Base-by-base conservation (phyloP, 1,140 invertebrate genomes). In the Cotesia typhae region DNA sequence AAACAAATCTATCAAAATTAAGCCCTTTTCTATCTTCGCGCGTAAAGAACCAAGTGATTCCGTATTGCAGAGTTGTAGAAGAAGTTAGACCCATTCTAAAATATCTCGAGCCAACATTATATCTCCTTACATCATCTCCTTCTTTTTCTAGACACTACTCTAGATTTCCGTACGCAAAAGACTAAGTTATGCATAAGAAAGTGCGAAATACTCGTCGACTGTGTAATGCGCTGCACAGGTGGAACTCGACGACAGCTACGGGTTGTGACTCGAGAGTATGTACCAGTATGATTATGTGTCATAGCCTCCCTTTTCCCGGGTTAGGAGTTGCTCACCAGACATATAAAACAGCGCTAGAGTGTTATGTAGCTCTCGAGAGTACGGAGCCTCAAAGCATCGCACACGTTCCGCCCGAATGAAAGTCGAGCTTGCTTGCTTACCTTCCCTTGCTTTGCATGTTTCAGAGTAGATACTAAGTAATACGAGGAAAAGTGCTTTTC, bases 401-500 rank as follows among this genome's bases (percentile, higher is more conserved):
- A 55, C 67, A 71, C 61, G 71, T 61, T 64, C 60, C n/a, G 61
- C 71, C 70, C 37, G 61, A 59, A 73, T 71, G 74, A 71, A 75
- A 73, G 71, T 71, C 51, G 68, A 68, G 71, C 71, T 75, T 28
- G 28, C 28, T 28, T 28, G 28, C 28, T 28, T 28, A 28, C 28
- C 28, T 28, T 28, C 28, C 28, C 28, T 28, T 28, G 28, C 28
- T 28, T 28, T 28, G 2, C 1, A 28, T 28, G 28, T 28, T 71
- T 41, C 70, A 72, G 64, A 38, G 63, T 78, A 80, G 52, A 57
- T 78, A 80, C 82, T 85, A 84, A 85, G 84, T 85, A 84, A 85
- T 85, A 84, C 82, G 80, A 82, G 82, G 78, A 83, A 84, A 83
- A 86, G 84, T 84, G 81, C 84, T 83, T 67, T 71, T 37, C 67